Evolutionary conservation across 2,113 vertebrate species (phyloP).

Genomic region (Salminus brasiliensis): DNA sequence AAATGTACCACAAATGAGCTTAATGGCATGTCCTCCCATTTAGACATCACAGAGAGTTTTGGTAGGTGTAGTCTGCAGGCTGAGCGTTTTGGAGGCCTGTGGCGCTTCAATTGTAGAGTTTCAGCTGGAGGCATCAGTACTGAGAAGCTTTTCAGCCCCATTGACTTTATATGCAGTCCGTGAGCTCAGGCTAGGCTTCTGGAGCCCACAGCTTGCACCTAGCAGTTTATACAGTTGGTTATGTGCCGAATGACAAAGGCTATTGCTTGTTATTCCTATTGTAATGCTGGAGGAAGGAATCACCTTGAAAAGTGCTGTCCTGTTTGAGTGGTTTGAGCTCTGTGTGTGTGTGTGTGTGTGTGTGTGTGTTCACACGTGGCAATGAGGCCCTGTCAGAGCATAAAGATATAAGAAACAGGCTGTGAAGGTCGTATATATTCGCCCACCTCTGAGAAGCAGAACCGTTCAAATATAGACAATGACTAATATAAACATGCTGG

Average conservation of each 20-base stretch:
- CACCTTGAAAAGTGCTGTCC: neutral
- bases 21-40: conserved; percentile 7
- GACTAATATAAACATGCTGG: conserved; percentile 5
- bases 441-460: neutral
- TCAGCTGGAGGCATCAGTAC: neutral
- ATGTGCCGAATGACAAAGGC: neutral
- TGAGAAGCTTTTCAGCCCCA: conserved; percentile 11
- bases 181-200: neutral
- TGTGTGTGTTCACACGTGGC: neutral
- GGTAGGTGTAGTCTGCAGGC: neutral
- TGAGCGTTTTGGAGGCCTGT: neutral
- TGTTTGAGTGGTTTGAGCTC: neutral
- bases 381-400: conserved; percentile 25
- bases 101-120: neutral
- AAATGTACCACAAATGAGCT: neutral
- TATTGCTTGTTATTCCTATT: conserved; percentile 20
- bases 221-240: conserved; percentile 34
- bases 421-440: conserved; percentile 12
- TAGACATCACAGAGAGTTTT: neutral
- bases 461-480: conserved; percentile 7
- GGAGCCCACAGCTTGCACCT: neutral
- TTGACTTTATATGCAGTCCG: neutral
- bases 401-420: conserved; percentile 7
- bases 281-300: neutral
- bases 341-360: too few relatives aligned